A percentile compares a stretch with the other conserved stretches of the same genome.
Evolutionary conservation across 2,888 invertebrate genomes (phyloP).

Genomic region (Creontiades dilutus): DNA sequence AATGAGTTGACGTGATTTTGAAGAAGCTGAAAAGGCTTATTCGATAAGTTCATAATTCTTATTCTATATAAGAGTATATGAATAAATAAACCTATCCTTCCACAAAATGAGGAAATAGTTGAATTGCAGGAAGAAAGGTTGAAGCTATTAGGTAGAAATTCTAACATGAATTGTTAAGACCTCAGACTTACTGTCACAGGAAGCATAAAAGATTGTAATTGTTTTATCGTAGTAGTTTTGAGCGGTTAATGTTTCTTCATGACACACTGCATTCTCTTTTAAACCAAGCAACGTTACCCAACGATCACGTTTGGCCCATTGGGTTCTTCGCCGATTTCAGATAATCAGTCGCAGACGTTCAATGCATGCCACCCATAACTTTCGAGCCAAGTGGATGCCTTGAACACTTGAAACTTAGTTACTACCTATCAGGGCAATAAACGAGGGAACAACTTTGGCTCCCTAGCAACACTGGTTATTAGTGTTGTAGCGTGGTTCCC

Average conservation of each 20-base stretch:
- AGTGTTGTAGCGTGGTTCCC: slow-evolving; percentile 45
- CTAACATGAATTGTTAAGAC: too few species aligned
- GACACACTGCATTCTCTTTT: background rate
- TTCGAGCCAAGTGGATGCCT: slow-evolving; percentile 13
- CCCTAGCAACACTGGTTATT: slow-evolving; percentile 41
- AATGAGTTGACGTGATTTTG: too few species aligned
- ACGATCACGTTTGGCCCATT: background rate
- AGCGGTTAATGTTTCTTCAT: background rate
- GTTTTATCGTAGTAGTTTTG: too few species aligned
- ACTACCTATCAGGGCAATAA: slow-evolving; percentile 61
- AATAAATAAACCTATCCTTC: too few species aligned
- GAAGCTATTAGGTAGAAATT: too few species aligned
- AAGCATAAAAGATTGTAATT: too few species aligned
- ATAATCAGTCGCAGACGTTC: background rate
- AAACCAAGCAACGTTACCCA: background rate
- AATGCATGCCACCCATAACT: slow-evolving; percentile 18
- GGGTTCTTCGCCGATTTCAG: background rate
- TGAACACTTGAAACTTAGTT: slow-evolving; percentile 58
- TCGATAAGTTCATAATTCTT: too few species aligned
- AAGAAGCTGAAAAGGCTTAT: too few species aligned
- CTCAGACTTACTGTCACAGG: too few species aligned
- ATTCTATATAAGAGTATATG: too few species aligned
- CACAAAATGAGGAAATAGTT: too few species aligned
- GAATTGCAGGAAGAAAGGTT: too few species aligned
- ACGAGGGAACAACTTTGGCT: slow-evolving; percentile 40